phyloP scores from a whole-genome alignment of 2,113 vertebrate genomes.

The Peucedramus taeniatus region DNA sequence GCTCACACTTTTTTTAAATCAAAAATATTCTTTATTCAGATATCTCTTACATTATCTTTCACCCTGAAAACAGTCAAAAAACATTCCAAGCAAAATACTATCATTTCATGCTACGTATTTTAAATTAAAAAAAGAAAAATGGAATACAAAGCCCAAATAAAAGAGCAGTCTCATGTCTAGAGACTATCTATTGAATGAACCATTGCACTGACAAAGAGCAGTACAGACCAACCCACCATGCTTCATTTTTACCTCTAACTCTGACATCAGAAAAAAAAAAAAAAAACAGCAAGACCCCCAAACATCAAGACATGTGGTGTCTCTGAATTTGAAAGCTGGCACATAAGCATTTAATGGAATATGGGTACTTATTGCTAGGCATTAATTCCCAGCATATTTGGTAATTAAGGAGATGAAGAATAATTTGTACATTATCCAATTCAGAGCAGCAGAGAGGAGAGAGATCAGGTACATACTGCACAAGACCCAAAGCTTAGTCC shows the following conservation, averaged over 20 bases:
- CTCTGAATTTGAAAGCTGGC: neutral
- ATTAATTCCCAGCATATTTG: neutral
- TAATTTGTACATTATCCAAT: neutral
- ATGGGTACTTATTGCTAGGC: neutral
- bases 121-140: neutral
- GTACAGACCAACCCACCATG: neutral
- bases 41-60: neutral
- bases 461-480: neutral
- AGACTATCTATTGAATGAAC: neutral
- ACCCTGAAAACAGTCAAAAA: neutral
- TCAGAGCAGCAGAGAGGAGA: neutral
- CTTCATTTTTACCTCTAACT: neutral
- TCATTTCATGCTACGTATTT: neutral
- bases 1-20: neutral
- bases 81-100: neutral
- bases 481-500: neutral
- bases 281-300: neutral
- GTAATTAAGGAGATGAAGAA: neutral
- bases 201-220: neutral
- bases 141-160: neutral
- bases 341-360: neutral
- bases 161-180: neutral
- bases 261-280: neutral
- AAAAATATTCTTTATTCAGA: conserved; percentile 1
- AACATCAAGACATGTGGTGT: neutral